Conservation (phyloP, 2,113 vertebrate genomes). For the Nycticebus coucang region DNA sequence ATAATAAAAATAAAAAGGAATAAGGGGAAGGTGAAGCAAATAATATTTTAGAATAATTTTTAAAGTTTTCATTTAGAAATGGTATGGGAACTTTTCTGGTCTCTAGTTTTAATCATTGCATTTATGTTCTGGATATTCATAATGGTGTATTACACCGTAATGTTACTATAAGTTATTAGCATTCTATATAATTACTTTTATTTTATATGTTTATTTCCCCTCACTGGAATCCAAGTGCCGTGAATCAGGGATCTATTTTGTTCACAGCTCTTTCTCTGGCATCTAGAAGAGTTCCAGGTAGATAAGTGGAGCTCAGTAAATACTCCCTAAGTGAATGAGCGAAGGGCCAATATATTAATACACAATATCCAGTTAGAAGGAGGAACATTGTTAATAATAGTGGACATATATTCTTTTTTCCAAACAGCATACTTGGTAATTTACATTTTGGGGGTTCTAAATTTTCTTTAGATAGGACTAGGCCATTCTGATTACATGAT, state of each 20-base stretch:
- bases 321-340: not conserved
- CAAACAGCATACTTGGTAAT: not conserved
- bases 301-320: not conserved
- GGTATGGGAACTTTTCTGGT: not conserved
- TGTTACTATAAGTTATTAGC: not conserved
- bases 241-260: not conserved
- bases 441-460: not conserved
- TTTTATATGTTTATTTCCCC: not conserved
- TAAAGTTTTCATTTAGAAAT: not conserved
- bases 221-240: not conserved
- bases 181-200: not conserved
- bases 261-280: not conserved
- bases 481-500: not conserved
- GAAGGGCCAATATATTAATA: not conserved
- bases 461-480: not conserved
- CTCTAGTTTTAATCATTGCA: not conserved
- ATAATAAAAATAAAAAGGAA: not conserved
- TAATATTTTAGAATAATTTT: not conserved
- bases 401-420: not conserved
- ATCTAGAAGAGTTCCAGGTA: not conserved
- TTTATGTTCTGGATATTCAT: not conserved
- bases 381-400: not conserved
- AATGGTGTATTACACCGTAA: not conserved
- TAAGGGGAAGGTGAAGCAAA: not conserved
- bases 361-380: not conserved